These are phyloP conservation scores for Saguinus midas DNA, from an alignment of 2,113 vertebrate species.

Conservation along the genomic window DNA sequence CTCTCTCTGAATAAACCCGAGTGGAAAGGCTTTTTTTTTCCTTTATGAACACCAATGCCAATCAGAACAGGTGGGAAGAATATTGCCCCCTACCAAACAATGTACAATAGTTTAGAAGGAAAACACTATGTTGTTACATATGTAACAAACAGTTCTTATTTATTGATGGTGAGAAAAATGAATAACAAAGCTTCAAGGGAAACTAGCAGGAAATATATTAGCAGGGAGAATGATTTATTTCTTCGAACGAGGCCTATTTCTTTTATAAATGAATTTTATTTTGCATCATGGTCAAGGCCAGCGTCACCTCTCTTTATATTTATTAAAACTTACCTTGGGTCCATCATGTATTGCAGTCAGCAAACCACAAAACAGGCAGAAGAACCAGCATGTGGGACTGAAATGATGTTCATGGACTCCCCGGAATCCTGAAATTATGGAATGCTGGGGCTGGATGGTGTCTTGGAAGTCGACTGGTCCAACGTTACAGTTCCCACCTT, in stretches of 20 bases:
- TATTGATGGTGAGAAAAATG: conserved; percentile 73
- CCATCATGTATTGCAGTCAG: not conserved
- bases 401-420: not conserved
- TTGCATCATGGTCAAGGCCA: conserved; percentile 38
- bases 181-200: conserved; percentile 64
- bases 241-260: conserved; percentile 64
- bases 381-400: not conserved
- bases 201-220: conserved; percentile 53
- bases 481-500: fast-evolving
- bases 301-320: not conserved
- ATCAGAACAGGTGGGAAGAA: conserved; percentile 77
- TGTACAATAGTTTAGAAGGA: conserved; percentile 68
- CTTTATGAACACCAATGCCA: conserved; percentile 75
- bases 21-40: conserved; percentile 65
- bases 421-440: not conserved
- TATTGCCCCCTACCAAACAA: conserved; percentile 60
- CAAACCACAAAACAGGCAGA: not conserved
- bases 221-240: conserved; percentile 65
- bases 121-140: conserved; percentile 74
- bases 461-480: not conserved
- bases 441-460: not conserved
- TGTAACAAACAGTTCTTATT: conserved; percentile 74
- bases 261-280: conserved; percentile 64
- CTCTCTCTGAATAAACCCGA: conserved; percentile 77
- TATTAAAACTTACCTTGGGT: not conserved